Evolutionary conservation across 2,888 invertebrate genomes (phyloP).

Genomic region (Oeneis ivallda): DNA sequence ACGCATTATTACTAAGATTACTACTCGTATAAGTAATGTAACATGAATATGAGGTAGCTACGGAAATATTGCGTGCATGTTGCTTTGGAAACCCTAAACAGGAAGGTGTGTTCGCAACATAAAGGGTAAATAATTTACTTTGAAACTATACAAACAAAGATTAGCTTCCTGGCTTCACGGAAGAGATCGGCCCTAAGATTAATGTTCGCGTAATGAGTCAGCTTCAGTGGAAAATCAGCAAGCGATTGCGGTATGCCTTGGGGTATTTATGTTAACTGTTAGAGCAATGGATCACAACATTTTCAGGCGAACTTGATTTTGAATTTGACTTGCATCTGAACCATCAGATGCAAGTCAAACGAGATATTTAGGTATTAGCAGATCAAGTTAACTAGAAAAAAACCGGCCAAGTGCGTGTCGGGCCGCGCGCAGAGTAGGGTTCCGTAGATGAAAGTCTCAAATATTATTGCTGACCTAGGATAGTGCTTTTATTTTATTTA

Average conservation of each 20-base stretch:
- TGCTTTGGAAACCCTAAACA: not conserved
- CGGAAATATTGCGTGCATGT: not conserved
- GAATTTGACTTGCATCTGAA: no score
- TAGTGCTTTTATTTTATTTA: no score
- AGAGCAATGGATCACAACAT: no score
- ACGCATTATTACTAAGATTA: not conserved
- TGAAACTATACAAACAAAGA: constrained; percentile 23
- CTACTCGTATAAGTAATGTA: not conserved
- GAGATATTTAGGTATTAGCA: no score
- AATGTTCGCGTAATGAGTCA: constrained; percentile 73
- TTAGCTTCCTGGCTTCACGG: constrained; percentile 24
- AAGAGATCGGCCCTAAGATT: constrained; percentile 47
- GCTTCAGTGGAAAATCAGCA: constrained; percentile 40
- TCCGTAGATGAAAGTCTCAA: no score
- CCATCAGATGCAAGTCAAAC: no score
- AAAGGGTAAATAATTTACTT: constrained; percentile 21
- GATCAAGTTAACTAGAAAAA: no score
- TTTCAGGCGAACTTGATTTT: no score
- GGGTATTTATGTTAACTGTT: constrained; percentile 1
- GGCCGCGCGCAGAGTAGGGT: no score
- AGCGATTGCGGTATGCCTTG: constrained; percentile 17
- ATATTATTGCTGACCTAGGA: no score
- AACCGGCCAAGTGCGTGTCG: no score
- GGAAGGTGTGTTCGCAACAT: constrained; percentile 11
- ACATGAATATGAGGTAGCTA: constrained; percentile 3